Evolutionary conservation across 2,888 invertebrate genomes (phyloP), one percentile per base, ranked within the genome.

Genomic region (Chrysolina americana): DNA sequence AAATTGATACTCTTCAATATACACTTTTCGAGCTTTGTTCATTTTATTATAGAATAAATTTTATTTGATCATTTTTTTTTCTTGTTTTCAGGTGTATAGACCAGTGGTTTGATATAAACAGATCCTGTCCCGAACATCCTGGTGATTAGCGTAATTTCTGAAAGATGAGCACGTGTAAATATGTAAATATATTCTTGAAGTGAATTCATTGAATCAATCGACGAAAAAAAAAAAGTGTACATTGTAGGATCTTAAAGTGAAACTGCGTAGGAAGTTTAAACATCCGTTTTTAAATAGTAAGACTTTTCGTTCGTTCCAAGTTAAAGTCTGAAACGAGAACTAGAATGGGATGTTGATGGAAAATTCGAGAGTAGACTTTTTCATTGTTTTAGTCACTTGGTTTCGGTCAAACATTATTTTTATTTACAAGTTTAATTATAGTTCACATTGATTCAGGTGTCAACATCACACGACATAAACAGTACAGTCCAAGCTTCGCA

Each of bases 111-210:
- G 96, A 98, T 90, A 96, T 98, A 88, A 99, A 98, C 92, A 94
- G 98, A 89, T 97, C 97, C 86, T 99, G 99, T 91, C 99, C 99
- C 70, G 98, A 98, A 90, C 99, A 99, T 91, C 98, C 99, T 83
- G 95, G 96, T 85, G 98, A 98, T 91, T 97, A 93, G 91, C 89
- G 70, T 72, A 73, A 72, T 77, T 70, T 62, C 70, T 78, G 71
- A 66, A 56, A 70, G 36, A 36, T 13, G 74, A 41, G 48, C 77
- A 78, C 75, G 76, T 84, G 84, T 85, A 84, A 75, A 85, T 84
- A 84, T 84, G 84, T 85, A 85, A 75, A 85, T 84, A 83, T 79
- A 79, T 74, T 68, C 68, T 78, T 78, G 75, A 81, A 77, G 79
- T 79, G 80, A 81, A 81, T 74, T 82, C 80, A 71, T 50, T 83